These are phyloP conservation scores for Allygus modestus DNA, from an alignment of 2,888 invertebrate genomes.

Conservation along the genomic window DNA sequence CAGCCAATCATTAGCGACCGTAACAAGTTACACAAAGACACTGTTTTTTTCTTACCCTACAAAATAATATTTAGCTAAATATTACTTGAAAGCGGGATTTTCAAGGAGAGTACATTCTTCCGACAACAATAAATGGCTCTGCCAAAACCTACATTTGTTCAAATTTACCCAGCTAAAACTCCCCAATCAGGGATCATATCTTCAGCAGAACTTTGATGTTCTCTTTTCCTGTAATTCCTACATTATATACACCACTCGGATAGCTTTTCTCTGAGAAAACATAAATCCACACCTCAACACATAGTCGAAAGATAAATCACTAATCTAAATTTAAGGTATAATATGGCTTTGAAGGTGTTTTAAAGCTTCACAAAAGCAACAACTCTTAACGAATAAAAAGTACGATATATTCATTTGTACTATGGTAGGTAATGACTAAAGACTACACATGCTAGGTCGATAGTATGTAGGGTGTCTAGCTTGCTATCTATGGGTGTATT, in stretches of 20 bases:
- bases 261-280: not conserved
- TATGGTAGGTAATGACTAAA: not conserved
- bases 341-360: not conserved
- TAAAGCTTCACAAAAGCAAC: not conserved
- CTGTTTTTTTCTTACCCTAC: not conserved
- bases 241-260: not conserved
- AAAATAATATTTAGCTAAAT: constrained; percentile 5
- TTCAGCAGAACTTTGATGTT: too few relatives aligned
- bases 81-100: not conserved
- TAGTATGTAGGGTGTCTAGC: too few relatives aligned
- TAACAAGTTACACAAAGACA: not conserved
- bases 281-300: too few relatives aligned
- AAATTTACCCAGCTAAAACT: not conserved
- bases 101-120: not conserved
- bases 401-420: not conserved
- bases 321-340: not conserved
- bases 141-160: not conserved
- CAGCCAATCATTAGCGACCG: not conserved
- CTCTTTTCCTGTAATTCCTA: not conserved
- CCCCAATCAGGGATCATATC: not conserved
- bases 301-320: too few relatives aligned
- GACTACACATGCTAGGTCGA: not conserved
- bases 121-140: not conserved
- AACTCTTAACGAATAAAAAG: not conserved
- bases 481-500: too few relatives aligned